These are phyloP conservation scores for Adelognathus sp. DNA, from an alignment of 2,888 invertebrate species.

Conservation along the genomic window DNA sequence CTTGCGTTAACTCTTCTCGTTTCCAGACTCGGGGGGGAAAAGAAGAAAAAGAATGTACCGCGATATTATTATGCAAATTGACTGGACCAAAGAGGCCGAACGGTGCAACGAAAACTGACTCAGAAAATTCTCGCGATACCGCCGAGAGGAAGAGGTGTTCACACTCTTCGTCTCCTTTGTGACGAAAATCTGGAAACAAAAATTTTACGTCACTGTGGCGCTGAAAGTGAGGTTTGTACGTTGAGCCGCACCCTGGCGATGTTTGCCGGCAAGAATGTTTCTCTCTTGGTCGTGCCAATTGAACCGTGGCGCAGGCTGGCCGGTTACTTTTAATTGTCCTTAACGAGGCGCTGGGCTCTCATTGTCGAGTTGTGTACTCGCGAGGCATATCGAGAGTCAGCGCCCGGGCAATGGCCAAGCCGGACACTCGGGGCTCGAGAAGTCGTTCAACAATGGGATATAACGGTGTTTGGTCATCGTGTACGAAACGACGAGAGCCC, in stretches of 20 bases:
- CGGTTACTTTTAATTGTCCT: constrained; percentile 74
- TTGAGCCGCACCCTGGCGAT: background rate
- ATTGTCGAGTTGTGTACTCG: background rate
- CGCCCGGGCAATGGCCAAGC: constrained; percentile 18
- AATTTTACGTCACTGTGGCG: background rate
- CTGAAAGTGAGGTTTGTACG: background rate
- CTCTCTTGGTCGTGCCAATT: constrained; percentile 65
- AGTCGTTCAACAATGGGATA: constrained; percentile 69
- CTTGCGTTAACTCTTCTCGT: constrained; percentile 6
- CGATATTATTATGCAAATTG: constrained; percentile 47
- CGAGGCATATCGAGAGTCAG: constrained; percentile 12
- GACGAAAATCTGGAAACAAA: too few species aligned
- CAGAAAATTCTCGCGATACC: background rate
- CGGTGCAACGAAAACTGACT: background rate
- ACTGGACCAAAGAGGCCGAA: background rate
- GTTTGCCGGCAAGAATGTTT: constrained; percentile 1
- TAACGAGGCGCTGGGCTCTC: constrained; percentile 64
- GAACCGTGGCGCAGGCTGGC: constrained; percentile 66
- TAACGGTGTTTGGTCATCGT: constrained; percentile 65
- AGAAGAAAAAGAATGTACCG: background rate
- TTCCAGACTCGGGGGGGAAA: constrained; percentile 31
- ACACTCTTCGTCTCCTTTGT: too few species aligned
- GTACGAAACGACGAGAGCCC: constrained; percentile 19
- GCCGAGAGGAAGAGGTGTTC: background rate
- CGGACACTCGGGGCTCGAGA: constrained; percentile 60